Evolutionary conservation across 2,797 vertebrate genomes (phyloP).

Genomic region (Thalassophryne amazonica): DNA sequence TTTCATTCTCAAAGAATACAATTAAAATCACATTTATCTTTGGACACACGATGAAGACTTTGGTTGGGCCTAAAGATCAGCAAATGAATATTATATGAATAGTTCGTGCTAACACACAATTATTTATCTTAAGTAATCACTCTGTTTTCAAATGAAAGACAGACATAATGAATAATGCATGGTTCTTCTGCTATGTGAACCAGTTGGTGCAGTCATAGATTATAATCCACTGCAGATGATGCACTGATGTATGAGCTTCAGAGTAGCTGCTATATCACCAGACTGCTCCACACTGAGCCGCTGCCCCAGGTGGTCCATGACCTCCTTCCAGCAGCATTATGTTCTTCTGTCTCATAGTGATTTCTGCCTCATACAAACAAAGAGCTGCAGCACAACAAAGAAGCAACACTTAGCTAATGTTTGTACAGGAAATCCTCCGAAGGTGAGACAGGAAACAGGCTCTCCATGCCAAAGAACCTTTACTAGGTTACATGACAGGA

Average conservation of each 20-base stretch:
- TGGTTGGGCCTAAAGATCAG: no score
- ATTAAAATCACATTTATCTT: constrained; percentile 1
- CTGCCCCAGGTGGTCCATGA: constrained; percentile 57
- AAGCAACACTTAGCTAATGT: constrained; percentile 6
- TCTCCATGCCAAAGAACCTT: constrained; percentile 2
- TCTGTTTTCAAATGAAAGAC: constrained; percentile 34
- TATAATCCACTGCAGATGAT: constrained; percentile 72
- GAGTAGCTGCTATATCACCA: constrained; percentile 71
- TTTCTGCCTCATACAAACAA: constrained; percentile 10
- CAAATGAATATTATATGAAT: no score
- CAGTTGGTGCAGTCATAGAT: constrained; percentile 42
- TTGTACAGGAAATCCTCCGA: constrained; percentile 27
- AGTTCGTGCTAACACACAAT: no score
- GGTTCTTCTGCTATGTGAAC: constrained; percentile 56
- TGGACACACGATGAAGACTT: not conserved
- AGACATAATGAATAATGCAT: constrained; percentile 50
- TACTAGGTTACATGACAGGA: constrained; percentile 9
- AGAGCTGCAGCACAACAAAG: constrained; percentile 15
- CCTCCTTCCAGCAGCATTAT: constrained; percentile 66
- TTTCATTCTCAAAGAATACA: constrained; percentile 33
- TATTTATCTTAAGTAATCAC: no score
- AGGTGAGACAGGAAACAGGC: constrained; percentile 10
- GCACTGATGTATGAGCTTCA: constrained; percentile 52
- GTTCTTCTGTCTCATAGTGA: constrained; percentile 25
- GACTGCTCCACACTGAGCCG: constrained; percentile 50